Conservation (phyloP, 2,113 vertebrate species). For the Hemibagrus wyckioides region DNA sequence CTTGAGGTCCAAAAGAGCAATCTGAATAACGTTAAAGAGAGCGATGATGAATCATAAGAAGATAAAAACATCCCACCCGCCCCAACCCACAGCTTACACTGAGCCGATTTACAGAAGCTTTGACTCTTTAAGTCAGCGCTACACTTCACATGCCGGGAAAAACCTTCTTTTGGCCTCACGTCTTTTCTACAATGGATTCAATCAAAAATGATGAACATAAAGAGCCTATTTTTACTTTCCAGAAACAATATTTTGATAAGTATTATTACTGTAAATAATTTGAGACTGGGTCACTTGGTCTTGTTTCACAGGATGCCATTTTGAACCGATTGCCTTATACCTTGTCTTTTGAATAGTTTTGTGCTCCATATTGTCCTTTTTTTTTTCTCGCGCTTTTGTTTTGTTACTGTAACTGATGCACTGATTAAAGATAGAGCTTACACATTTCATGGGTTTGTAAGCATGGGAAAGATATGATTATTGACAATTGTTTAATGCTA, state of each 20-base stretch:
- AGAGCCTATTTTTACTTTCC: constrained; percentile 69
- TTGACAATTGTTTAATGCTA: neutral
- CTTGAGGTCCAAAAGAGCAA: constrained; percentile 85
- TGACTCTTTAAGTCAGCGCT: neutral
- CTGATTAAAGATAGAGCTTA: constrained; percentile 45
- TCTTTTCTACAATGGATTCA: constrained; percentile 53
- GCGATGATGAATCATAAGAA: constrained; percentile 74
- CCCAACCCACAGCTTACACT: neutral
- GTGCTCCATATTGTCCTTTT: constrained; percentile 32
- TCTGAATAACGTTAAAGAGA: constrained; percentile 63
- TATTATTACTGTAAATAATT: constrained; percentile 59
- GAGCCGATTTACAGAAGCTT: neutral
- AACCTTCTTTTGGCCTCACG: neutral
- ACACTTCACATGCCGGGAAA: neutral
- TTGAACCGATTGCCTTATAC: constrained; percentile 69
- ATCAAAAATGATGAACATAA: constrained; percentile 50
- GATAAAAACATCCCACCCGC: no score
- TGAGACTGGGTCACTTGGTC: constrained; percentile 48
- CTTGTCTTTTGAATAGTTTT: constrained; percentile 22
- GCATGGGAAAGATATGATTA: neutral
- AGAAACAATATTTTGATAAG: constrained; percentile 73
- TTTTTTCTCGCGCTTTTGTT: constrained; percentile 28
- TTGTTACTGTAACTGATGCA: constrained; percentile 52
- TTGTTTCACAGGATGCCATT: constrained; percentile 53
- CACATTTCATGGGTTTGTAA: neutral